These are phyloP conservation scores for Loripinus fragilis DNA, from an alignment of 2,888 invertebrate species.

Conservation along the genomic window DNA sequence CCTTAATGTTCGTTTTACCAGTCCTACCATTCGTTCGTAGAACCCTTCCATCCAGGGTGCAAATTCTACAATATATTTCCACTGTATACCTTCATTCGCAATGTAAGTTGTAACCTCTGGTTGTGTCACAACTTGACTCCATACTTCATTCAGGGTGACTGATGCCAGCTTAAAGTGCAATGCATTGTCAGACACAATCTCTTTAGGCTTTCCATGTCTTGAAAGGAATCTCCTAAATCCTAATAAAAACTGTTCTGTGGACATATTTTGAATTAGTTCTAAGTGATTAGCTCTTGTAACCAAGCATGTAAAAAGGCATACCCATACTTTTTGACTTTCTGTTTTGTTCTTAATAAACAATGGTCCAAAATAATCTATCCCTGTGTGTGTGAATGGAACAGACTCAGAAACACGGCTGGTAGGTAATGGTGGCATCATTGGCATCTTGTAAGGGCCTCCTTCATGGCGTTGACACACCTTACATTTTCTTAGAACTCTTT, in stretches of 20 bases:
- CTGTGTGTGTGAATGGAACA: no score
- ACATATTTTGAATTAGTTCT: conserved; percentile 40
- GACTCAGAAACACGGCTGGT: background rate
- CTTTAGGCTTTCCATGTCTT: conserved; percentile 9
- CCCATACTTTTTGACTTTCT: no score
- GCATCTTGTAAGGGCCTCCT: conserved; percentile 14
- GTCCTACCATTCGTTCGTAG: conserved; percentile 12
- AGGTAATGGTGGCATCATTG: conserved; percentile 6
- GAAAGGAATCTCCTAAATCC: conserved; percentile 14
- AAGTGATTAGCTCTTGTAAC: conserved; percentile 32
- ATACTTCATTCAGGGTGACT: no score
- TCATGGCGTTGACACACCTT: conserved; percentile 11
- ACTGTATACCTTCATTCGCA: background rate
- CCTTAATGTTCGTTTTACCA: conserved; percentile 19
- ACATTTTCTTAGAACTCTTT: background rate
- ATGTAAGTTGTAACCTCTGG: background rate
- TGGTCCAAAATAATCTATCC: no score
- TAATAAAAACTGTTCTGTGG: conserved; percentile 20
- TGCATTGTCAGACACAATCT: conserved; percentile 9
- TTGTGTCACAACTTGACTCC: background rate
- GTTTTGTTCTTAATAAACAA: no score
- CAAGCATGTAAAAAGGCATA: conserved; percentile 30
- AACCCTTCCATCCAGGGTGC: conserved; percentile 17
- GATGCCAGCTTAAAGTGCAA: conserved; percentile 8
- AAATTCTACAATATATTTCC: conserved; percentile 20